Evolutionary conservation across 92 coral and sea anemone genomes (phyloP), one percentile per base, ranked within the genome.

Genomic region (Heteractis magnifica): DNA sequence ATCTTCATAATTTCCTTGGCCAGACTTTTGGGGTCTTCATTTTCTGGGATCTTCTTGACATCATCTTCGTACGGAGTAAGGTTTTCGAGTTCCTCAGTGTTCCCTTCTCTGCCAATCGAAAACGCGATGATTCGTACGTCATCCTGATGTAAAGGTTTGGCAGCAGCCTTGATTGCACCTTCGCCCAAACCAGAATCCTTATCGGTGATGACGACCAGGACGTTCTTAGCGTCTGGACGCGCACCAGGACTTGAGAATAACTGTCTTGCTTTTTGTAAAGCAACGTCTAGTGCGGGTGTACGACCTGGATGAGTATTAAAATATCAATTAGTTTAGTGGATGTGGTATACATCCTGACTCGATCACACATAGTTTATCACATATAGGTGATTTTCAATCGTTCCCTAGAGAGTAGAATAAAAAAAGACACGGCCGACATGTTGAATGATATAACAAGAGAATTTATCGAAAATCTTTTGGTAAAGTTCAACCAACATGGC

Each of bases 131-230:
- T 84, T 56, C 88, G 56, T 12, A 91, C 86, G 18, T 84, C 21
- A 21, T 78, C 84, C 20, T 88, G 83, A 77, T 84, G 82, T 76
- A 93, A 52, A 64, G 89, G 89, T 72, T 90, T 88, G 21, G 88
- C 87, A 34, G 79, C 85, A n/a, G 88, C 75, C 51, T 48, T 49
- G 48, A 93, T 85, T 50, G 84, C 70, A 4, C 4, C 77, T 16
- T 74, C 52, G 18, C 51, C 65, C 56, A 75, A 52, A n/a, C 82
- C 87, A 44, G 93, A 90, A 58, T 87, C 80, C 52, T 84, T 81
- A 56, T 90, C 93, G 18, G 95, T 92, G 20, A 92, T 92, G 1
- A 89, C 83, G 56, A 92, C 93, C 60, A 92, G 64, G 49, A 92
- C 89, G 74, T 89, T 92, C 84, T 82, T 87, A 8, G 93, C 93